Percentiles rank a stretch among this genome's conserved stretches.
These are phyloP conservation scores for Microchrysa polita DNA, from an alignment of 2,888 invertebrate genomes.

Conservation along the genomic window DNA sequence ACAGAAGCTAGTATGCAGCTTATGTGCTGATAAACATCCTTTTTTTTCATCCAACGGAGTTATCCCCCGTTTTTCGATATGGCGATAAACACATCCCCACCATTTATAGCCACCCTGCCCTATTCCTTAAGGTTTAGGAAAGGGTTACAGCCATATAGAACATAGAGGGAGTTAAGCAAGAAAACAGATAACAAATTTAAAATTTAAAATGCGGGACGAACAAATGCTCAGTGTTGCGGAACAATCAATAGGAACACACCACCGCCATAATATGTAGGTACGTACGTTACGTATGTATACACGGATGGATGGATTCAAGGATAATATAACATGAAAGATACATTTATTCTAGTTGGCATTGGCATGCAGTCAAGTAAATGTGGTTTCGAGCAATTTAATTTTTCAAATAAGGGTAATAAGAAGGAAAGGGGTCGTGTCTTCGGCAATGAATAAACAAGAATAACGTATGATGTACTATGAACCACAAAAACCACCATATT, in stretches of 20 bases:
- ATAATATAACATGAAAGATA: background rate
- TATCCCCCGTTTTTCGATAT: too few relatives aligned
- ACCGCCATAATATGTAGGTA: too few relatives aligned
- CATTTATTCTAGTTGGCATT: background rate
- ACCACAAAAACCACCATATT: constrained; percentile 22
- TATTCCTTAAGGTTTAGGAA: background rate
- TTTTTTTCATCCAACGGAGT: too few relatives aligned
- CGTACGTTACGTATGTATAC: too few relatives aligned
- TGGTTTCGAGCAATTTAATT: constrained; percentile 39
- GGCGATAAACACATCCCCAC: background rate
- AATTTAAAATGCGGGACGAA: constrained; percentile 30
- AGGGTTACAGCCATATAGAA: too few relatives aligned
- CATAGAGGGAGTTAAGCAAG: constrained; percentile 15
- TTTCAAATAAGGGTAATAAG: constrained; percentile 33
- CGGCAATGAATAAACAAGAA: constrained; percentile 7
- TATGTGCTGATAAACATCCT: too few relatives aligned
- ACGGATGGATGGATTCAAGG: background rate
- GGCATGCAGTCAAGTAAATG: background rate
- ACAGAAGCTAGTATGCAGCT: too few relatives aligned
- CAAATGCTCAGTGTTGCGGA: constrained; percentile 34
- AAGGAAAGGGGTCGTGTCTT: background rate
- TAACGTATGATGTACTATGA: background rate
- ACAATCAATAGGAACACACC: constrained; percentile 27
- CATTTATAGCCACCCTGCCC: background rate
- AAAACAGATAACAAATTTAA: constrained; percentile 31